phyloP scores from a whole-genome alignment of 2,888 invertebrate species.

The Tryphoninae sp. region DNA sequence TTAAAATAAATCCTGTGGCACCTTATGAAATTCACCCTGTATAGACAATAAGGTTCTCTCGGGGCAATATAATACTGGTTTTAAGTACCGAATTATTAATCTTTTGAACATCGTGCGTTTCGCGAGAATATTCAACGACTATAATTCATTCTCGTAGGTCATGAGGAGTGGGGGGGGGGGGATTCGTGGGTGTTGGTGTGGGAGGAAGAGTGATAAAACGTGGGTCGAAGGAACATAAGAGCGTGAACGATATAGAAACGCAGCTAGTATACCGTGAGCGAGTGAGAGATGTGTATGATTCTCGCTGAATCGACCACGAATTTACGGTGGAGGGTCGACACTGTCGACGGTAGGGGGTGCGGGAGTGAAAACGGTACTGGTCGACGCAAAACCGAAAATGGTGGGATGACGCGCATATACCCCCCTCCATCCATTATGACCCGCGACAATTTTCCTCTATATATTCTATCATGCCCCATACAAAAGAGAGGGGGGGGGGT shows the following conservation, averaged over 20 bases:
- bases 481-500: neutral
- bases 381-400: conserved; percentile 38
- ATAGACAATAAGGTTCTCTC: neutral
- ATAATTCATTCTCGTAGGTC: neutral
- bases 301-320: conserved; percentile 52
- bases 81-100: neutral
- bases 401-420: conserved; percentile 36
- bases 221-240: too few species aligned
- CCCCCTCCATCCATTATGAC: conserved; percentile 7
- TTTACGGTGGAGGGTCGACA: conserved; percentile 1
- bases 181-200: too few species aligned
- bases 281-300: conserved; percentile 27
- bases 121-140: neutral
- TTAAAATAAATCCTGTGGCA: too few species aligned
- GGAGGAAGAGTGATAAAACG: too few species aligned
- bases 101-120: neutral
- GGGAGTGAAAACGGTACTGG: conserved; percentile 19
- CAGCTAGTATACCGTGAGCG: neutral
- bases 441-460: conserved; percentile 13
- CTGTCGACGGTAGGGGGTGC: neutral
- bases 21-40: neutral
- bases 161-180: neutral
- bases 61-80: neutral
- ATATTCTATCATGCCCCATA: neutral
- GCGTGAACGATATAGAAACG: too few species aligned